phyloP scores from a whole-genome alignment of 2,113 vertebrate species.

The Pollachius pollachius region DNA sequence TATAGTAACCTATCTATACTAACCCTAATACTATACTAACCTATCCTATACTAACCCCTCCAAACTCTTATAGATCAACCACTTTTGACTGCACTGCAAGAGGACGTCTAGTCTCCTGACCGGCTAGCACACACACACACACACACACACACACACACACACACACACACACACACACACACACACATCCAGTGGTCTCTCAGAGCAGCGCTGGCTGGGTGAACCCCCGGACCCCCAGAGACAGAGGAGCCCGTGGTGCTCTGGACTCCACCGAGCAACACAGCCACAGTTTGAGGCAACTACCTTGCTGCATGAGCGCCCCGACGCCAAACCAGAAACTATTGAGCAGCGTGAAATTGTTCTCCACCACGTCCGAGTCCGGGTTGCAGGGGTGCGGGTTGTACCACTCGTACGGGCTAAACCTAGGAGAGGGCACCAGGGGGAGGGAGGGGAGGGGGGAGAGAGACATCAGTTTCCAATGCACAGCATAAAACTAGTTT shows the following conservation, averaged over 20 bases:
- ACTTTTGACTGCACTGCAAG: no score
- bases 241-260: constrained; percentile 81
- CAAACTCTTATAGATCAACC: no score
- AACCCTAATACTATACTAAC: no score
- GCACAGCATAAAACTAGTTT: background rate
- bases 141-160: no score
- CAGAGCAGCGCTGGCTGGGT: no score
- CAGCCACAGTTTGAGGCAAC: constrained; percentile 90
- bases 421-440: constrained; percentile 74
- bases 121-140: no score
- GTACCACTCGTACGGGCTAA: constrained; percentile 99
- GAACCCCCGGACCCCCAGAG: constrained; percentile 75
- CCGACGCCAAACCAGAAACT: constrained; percentile 99
- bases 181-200: no score
- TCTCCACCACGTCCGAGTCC: constrained; percentile 99
- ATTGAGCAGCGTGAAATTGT: constrained; percentile 99
- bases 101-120: no score
- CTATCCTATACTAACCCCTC: no score
- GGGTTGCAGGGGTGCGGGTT: constrained; percentile 99
- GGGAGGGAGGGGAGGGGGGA: no score
- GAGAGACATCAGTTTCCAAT: constrained; percentile 41
- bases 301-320: constrained; percentile 99
- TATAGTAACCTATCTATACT: no score
- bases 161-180: no score
- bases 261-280: constrained; percentile 64